Conservation (phyloP, 1,140 invertebrate species). For the Globodera ellingtonae region DNA sequence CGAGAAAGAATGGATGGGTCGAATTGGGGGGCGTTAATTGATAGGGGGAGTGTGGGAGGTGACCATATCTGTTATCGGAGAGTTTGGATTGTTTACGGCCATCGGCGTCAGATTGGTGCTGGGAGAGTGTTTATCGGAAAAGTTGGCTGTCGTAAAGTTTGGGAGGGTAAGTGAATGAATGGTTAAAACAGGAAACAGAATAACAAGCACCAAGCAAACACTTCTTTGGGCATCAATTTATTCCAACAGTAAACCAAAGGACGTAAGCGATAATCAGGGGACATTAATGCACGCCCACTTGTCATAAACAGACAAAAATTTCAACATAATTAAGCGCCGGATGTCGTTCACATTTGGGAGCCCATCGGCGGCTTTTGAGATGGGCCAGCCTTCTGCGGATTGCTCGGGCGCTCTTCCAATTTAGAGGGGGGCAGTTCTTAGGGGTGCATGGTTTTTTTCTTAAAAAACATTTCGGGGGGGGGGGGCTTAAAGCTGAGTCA, state of each 20-base stretch:
- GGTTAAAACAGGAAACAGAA: too few species aligned
- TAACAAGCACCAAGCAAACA: too few species aligned
- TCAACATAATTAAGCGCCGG: not conserved
- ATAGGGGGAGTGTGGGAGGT: too few species aligned
- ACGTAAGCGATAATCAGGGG: not conserved
- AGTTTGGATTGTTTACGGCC: not conserved
- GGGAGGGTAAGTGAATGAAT: too few species aligned
- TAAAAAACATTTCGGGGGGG: too few species aligned
- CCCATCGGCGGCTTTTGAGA: not conserved
- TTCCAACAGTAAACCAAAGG: not conserved
- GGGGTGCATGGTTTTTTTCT: too few species aligned
- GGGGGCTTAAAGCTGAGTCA: too few species aligned
- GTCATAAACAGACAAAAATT: not conserved
- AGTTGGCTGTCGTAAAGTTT: too few species aligned
- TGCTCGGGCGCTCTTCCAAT: slow-evolving; percentile 22
- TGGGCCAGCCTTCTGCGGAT: not conserved
- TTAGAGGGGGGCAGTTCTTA: too few species aligned
- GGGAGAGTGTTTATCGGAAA: too few species aligned
- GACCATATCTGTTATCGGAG: not conserved
- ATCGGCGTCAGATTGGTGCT: not conserved
- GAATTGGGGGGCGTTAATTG: not conserved
- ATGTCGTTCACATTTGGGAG: not conserved
- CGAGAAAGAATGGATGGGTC: not conserved
- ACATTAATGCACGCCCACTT: not conserved
- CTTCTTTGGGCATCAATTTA: too few species aligned